A percentile compares a stretch with the other conserved stretches of the same genome.
Evolutionary conservation across 2,797 vertebrate species (phyloP).

Genomic region (Acanthiza pusilla): DNA sequence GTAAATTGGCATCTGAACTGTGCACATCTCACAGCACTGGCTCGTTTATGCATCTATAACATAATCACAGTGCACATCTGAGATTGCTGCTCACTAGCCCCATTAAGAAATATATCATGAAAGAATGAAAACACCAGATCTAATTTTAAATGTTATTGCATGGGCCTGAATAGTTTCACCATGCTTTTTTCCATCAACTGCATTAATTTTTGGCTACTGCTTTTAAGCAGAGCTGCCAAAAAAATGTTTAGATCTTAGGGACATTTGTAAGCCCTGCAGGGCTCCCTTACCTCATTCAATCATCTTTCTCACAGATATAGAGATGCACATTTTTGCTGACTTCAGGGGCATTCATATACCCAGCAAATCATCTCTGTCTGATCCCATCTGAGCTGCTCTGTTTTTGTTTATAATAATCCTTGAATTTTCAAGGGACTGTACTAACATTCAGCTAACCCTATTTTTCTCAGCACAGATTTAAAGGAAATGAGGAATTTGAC

Average conservation of each 20-base stretch:
- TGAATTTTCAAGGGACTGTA: conserved; percentile 12
- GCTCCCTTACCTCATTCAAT: conserved; percentile 64
- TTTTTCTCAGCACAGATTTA: not conserved
- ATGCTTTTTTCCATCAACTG: not conserved
- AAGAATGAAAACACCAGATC: conserved; percentile 27
- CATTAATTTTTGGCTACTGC: conserved; percentile 38
- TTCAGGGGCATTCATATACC: conserved; percentile 34
- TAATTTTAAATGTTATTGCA: not conserved
- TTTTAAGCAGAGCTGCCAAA: conserved; percentile 54
- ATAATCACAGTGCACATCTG: not conserved
- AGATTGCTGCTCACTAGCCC: not conserved
- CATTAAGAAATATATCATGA: conserved; percentile 29
- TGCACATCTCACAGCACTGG: not conserved
- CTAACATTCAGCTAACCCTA: conserved; percentile 8
- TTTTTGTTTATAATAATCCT: conserved; percentile 47
- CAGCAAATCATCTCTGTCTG: conserved; percentile 51
- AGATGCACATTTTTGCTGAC: conserved; percentile 62
- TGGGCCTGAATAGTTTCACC: not conserved
- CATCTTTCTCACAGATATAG: conserved; percentile 42
- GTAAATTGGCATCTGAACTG: not conserved
- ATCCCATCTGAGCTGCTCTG: conserved; percentile 40
- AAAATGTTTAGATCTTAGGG: conserved; percentile 22
- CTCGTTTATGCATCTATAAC: not conserved
- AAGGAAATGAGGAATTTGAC: not conserved
- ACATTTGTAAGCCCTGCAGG: conserved; percentile 48